These are phyloP conservation scores for Nematolebias whitei DNA, from an alignment of 2,113 vertebrate genomes.

Conservation along the genomic window DNA sequence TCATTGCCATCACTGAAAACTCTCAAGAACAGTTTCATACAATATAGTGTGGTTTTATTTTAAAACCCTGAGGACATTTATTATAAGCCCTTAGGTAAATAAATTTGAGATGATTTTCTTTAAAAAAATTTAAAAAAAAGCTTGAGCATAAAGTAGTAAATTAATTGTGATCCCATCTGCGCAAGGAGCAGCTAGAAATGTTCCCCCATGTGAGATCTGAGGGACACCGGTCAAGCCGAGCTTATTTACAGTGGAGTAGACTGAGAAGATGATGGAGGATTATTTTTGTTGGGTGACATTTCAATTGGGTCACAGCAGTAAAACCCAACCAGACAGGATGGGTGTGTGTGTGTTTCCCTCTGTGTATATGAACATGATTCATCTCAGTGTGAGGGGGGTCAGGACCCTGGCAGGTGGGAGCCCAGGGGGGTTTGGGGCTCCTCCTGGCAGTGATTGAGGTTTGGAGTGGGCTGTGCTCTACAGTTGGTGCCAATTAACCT, in stretches of 20 bases:
- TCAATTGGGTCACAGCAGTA: conserved; percentile 54
- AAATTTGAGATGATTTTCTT: not conserved
- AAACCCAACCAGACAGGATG: conserved; percentile 32
- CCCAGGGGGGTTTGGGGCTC: conserved; percentile 49
- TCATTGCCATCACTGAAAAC: too few relatives aligned
- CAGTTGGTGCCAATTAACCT: conserved; percentile 77
- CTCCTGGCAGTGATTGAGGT: conserved; percentile 71
- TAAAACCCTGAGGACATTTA: too few relatives aligned
- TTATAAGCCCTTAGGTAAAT: too few relatives aligned
- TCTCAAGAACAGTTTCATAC: too few relatives aligned
- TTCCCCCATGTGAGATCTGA: conserved; percentile 54
- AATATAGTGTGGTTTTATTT: too few relatives aligned
- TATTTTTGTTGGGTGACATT: conserved; percentile 73
- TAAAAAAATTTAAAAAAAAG: not conserved
- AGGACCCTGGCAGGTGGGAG: conserved; percentile 40
- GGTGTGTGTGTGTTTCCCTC: conserved; percentile 28
- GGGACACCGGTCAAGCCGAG: conserved; percentile 20
- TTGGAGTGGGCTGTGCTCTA: conserved; percentile 58
- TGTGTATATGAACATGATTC: conserved; percentile 23
- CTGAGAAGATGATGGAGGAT: conserved; percentile 37
- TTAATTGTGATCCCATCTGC: conserved; percentile 18
- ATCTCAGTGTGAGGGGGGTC: conserved; percentile 25
- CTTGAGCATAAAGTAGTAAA: not conserved
- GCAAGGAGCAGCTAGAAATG: conserved; percentile 14
- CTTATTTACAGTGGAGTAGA: conserved; percentile 52